Evolutionary conservation across 1,140 invertebrate genomes (phyloP), one percentile per base, ranked within the genome.

Genomic region (Bilobella aurantiaca): DNA sequence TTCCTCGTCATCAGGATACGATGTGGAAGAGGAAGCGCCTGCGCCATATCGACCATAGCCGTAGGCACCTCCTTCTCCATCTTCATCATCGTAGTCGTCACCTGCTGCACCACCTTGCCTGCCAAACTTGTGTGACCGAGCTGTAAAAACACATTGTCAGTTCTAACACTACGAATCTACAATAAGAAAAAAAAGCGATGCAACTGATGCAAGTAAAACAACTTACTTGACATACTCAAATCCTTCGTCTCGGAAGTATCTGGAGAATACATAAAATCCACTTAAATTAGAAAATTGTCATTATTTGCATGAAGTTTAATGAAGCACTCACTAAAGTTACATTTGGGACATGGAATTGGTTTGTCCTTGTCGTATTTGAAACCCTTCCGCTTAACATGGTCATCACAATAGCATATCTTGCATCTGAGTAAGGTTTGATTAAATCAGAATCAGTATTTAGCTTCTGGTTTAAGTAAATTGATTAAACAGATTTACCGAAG

Each of bases 391-490:
- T 86, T 83, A 28, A 96, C 92, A 80, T 98, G 94, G 79, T 97
- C 93, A 75, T 97, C 93, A 80, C 95, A 98, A 77, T 90, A 97
- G 78, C 93, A 96, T 16, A 86, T 88, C 80, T 98, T 98, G 78
- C 94, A 98, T 74, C 88, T 84, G 21, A 12, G n/a, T n/a, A 53
- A 53, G 21, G 23, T 18, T 25, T 64, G 28, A 47, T 53, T 8
- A 53, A 53, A 23, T 37, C 18, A 31, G 64, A 31, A 30, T 53
- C 53, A 31, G 21, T 56, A 64, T 31, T n/a, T 58, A 58, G 49
- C 27, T 66, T 3, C 21, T 18, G 18, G 23, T 23, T 32, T 46
- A n/a, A 29, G 16, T 34, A 31, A 71, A 67, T 12, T 14, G 25
- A n/a, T 8, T 21, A n/a, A 66, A 3, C 8, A 65, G 14, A 3